phyloP scores from a whole-genome alignment of 1,140 invertebrate species.

The Fopius arisanus region DNA sequence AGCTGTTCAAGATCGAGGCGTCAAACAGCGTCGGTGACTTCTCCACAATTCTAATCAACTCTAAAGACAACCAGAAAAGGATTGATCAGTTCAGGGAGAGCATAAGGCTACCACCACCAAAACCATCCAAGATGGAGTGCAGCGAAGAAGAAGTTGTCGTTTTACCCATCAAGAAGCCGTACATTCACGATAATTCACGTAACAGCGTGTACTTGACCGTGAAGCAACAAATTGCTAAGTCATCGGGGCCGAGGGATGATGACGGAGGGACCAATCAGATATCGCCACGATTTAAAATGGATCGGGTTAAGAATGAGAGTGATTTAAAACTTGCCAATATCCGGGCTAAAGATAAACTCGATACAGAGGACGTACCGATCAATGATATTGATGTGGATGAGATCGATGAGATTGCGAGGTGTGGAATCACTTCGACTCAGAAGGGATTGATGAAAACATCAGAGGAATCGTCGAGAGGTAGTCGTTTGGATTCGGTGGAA shows the following conservation, averaged over 20 bases:
- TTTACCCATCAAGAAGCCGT: slow-evolving; percentile 50
- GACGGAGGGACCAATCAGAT: slow-evolving; percentile 18
- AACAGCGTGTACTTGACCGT: slow-evolving; percentile 59
- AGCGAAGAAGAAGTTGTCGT: slow-evolving; percentile 42
- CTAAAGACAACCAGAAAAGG: background rate
- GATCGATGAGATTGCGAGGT: slow-evolving; percentile 5
- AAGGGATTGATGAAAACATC: background rate
- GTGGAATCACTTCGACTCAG: background rate
- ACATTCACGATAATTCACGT: slow-evolving; percentile 53
- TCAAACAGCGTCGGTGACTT: slow-evolving; percentile 57
- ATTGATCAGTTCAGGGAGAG: slow-evolving; percentile 55
- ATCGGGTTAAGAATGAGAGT: background rate
- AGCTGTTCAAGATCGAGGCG: slow-evolving; percentile 52
- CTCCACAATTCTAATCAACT: slow-evolving; percentile 48
- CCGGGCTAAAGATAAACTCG: slow-evolving; percentile 48
- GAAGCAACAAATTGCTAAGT: slow-evolving; percentile 37
- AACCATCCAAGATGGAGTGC: slow-evolving; percentile 8
- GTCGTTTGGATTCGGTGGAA: no score
- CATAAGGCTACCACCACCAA: slow-evolving; percentile 47
- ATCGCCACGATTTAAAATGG: background rate
- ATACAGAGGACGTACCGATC: slow-evolving; percentile 45
- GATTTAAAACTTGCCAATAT: slow-evolving; percentile 38
- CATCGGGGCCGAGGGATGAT: slow-evolving; percentile 14
- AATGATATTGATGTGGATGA: slow-evolving; percentile 13
- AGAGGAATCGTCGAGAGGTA: background rate